These are phyloP conservation scores for Zapus hudsonius DNA, from an alignment of 2,113 vertebrate genomes.

Conservation along the genomic window DNA sequence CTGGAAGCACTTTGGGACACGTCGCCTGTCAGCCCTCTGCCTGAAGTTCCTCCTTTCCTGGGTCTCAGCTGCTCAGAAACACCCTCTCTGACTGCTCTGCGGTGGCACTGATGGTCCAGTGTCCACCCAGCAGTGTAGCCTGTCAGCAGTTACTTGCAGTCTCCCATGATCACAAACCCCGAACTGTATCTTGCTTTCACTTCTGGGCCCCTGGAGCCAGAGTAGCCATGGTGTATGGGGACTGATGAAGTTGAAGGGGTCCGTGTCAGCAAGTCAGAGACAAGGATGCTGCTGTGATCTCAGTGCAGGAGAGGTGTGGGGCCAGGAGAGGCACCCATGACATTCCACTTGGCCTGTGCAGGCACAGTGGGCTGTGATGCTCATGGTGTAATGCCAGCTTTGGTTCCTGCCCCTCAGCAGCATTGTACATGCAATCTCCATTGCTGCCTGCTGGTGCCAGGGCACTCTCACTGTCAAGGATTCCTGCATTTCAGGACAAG, in stretches of 20 bases:
- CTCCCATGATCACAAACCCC: rapidly evolving
- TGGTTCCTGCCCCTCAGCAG: not conserved
- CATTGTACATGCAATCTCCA: not conserved
- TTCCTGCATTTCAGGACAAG: not conserved
- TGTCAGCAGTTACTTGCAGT: too few relatives aligned
- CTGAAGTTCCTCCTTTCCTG: not conserved
- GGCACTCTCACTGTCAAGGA: rapidly evolving
- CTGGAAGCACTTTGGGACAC: not conserved
- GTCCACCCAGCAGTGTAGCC: rapidly evolving
- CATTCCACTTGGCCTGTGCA: rapidly evolving
- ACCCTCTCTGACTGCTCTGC: too few relatives aligned
- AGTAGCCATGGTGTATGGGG: rapidly evolving
- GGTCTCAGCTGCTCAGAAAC: not conserved
- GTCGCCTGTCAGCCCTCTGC: not conserved
- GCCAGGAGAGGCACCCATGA: rapidly evolving
- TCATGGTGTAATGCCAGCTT: rapidly evolving
- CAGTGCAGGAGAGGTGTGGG: too few relatives aligned
- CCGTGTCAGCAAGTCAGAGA: not conserved
- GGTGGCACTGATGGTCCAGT: rapidly evolving
- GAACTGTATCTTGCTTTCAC: rapidly evolving
- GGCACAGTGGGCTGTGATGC: too few relatives aligned
- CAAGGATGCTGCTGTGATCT: not conserved
- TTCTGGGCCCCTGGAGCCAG: not conserved
- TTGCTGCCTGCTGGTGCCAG: not conserved
- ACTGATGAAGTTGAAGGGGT: not conserved